Conservation (phyloP, 2,888 invertebrate species). For the Ormyrus labotus region DNA sequence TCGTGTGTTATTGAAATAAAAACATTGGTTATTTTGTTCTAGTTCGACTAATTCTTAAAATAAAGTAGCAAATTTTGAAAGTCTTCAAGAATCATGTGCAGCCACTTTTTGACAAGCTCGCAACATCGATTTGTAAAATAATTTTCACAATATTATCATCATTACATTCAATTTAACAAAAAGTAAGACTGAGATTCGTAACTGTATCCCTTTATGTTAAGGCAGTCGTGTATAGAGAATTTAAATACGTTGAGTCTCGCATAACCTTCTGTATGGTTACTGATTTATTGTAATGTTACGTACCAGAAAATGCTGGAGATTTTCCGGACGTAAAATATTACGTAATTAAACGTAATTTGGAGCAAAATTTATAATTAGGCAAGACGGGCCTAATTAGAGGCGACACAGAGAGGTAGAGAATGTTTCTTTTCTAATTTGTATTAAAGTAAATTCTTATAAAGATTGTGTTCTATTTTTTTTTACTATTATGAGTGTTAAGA, state of each 20-base stretch:
- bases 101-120: slow-evolving; percentile 18
- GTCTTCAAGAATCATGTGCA: slow-evolving; percentile 18
- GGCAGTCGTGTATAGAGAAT: slow-evolving; percentile 22
- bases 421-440: slow-evolving; percentile 58
- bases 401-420: slow-evolving; percentile 62
- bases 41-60: slow-evolving; percentile 20
- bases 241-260: slow-evolving; percentile 26
- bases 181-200: slow-evolving; percentile 45
- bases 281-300: slow-evolving; percentile 5
- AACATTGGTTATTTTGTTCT: slow-evolving; percentile 10
- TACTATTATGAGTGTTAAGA: slow-evolving; percentile 57
- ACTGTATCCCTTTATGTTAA: slow-evolving; percentile 47
- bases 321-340: neutral
- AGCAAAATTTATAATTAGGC: slow-evolving; percentile 55
- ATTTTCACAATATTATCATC: slow-evolving; percentile 3
- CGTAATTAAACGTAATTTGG: slow-evolving; percentile 22
- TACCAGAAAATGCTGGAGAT: slow-evolving; percentile 19
- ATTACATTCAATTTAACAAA: neutral
- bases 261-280: slow-evolving; percentile 19
- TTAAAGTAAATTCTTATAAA: slow-evolving; percentile 40
- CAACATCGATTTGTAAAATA: neutral
- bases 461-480: slow-evolving; percentile 50
- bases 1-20: slow-evolving; percentile 12
- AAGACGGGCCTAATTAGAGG: slow-evolving; percentile 68
- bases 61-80: neutral